Base-by-base conservation (phyloP, 2,113 vertebrate genomes). In the Etheostoma spectabile region DNA sequence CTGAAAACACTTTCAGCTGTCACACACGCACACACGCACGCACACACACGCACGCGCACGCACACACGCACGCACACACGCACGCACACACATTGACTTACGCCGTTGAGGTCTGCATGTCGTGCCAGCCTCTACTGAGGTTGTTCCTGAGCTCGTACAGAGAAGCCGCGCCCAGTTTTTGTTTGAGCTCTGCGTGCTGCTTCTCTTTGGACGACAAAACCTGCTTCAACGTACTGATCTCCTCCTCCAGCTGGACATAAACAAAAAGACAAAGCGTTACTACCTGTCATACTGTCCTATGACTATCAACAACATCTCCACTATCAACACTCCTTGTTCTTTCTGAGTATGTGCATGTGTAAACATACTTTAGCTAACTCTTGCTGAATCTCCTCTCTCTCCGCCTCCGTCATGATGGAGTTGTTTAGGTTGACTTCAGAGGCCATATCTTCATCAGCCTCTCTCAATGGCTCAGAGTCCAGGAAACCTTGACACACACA, bases 171-270 rank as follows among this genome's bases (percentile, higher is more conserved):
- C 98, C 98, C 75, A 99, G 96, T 57, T 97, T 98, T 92, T 98
- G 96, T 86, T 95, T 98, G 84, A 99, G 95, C 75, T 99, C 98
- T 0, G 94, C 89, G 8, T 99, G 95, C 80, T 95, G 97, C 89
- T 95, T 98, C 94, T 99, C 98, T 94, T 99, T 99, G 21, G 97
- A 98, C 51, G 93, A 93, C 88, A 99, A 89, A 65, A 99, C 98
- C 95, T 99, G 98, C 72, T 92, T 95, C 90, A 99, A 79, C 27
- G 98, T 99, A 70, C 93, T 93, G 85, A 99, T 99, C 95, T 99
- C 98, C 82, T 99, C 98, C 78, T 99, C 98, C 79, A 99, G 93
- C 98, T 93, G 71, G 67, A 77, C 18, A 64, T 0, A 24, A 13
- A 82, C 48, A 83, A 1, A 78, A 18, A 84, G 13, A 83, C 24